phyloP scores from a whole-genome alignment of 2,888 invertebrate species.

The Mesochorus sp. region DNA sequence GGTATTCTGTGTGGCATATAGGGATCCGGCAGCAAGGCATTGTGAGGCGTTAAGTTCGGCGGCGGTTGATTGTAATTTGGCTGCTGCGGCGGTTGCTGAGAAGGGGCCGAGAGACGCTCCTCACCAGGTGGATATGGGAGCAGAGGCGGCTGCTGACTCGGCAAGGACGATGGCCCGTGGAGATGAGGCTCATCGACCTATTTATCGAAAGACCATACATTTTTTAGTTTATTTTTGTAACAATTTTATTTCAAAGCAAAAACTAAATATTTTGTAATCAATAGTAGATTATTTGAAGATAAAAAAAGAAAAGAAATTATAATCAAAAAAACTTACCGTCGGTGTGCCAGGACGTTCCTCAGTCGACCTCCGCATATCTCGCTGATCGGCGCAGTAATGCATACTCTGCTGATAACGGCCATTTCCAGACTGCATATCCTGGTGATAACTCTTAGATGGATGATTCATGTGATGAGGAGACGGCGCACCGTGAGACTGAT shows the following conservation, averaged over 20 bases:
- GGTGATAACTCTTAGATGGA: conserved; percentile 75
- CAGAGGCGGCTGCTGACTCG: conserved; percentile 76
- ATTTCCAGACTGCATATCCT: conserved; percentile 77
- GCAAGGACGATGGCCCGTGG: conserved; percentile 70
- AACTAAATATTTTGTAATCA: too few species aligned
- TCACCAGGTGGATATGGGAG: conserved; percentile 80
- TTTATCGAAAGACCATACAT: conserved; percentile 13
- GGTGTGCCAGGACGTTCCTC: conserved; percentile 89
- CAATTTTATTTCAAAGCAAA: background rate
- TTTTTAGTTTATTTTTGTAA: background rate
- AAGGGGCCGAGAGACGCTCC: conserved; percentile 75
- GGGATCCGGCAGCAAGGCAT: conserved; percentile 78
- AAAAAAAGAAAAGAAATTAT: background rate
- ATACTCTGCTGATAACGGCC: conserved; percentile 76
- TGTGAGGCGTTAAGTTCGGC: conserved; percentile 75
- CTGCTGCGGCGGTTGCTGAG: conserved; percentile 68
- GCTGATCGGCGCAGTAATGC: conserved; percentile 75
- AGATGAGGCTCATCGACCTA: conserved; percentile 80
- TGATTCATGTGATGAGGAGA: conserved; percentile 74
- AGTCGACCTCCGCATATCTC: conserved; percentile 76
- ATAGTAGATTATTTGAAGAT: too few species aligned
- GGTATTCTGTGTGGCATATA: conserved; percentile 79
- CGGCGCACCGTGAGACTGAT: conserved; percentile 71
- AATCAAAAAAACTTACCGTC: conserved; percentile 84
- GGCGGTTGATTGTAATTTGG: conserved; percentile 76